Evolutionary conservation across 2,797 vertebrate genomes (phyloP).

Genomic region (Microtus californicus): DNA sequence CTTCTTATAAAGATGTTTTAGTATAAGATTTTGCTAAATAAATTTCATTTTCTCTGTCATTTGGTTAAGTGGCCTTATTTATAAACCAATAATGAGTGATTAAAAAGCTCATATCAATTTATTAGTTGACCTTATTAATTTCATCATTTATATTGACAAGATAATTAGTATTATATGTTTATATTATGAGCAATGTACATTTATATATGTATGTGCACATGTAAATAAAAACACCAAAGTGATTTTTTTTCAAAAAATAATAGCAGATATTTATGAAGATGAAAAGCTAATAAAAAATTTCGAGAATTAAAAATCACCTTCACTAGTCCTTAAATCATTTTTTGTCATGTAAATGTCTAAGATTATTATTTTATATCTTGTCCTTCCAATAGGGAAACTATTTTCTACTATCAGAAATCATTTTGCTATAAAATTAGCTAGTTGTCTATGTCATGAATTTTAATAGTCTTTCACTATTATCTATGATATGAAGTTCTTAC

Average conservation of each 20-base stretch:
- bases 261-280: background rate
- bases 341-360: background rate
- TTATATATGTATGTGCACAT: background rate
- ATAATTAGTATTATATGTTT: background rate
- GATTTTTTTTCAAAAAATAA: background rate
- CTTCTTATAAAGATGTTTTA: background rate
- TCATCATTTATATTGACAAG: background rate
- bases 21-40: background rate
- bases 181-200: background rate
- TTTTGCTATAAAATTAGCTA: conserved; percentile 23
- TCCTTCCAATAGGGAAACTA: background rate
- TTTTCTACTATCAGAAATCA: background rate
- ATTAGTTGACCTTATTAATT: background rate
- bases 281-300: too few species aligned
- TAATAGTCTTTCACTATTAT: background rate
- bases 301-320: background rate
- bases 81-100: background rate
- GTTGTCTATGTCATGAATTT: background rate
- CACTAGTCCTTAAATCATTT: background rate
- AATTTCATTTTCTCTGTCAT: background rate
- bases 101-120: background rate
- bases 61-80: background rate
- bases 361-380: background rate
- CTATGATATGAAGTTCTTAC: background rate
- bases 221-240: background rate